A percentile compares a stretch with the other conserved stretches of the same genome.
These are phyloP conservation scores for Trinectes maculatus DNA, from an alignment of 2,113 vertebrate genomes.

Conservation along the genomic window DNA sequence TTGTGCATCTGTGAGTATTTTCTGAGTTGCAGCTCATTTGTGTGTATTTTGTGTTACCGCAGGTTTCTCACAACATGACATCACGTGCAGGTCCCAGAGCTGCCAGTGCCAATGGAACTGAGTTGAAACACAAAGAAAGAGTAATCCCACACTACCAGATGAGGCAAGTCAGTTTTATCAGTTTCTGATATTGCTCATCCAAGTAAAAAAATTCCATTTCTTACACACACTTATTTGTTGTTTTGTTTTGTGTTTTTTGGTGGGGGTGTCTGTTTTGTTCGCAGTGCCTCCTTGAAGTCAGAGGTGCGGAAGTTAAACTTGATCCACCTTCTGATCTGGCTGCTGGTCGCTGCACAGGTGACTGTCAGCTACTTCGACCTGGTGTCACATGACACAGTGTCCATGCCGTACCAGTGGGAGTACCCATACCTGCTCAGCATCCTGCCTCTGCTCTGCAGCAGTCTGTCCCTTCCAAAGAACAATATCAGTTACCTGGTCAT, in stretches of 20 bases:
- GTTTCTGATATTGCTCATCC: not conserved
- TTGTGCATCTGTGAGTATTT: too few relatives aligned
- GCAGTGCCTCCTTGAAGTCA: slow-evolving; percentile 90
- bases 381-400: slow-evolving; percentile 89
- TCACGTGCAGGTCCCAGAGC: slow-evolving; percentile 88
- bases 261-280: slow-evolving; percentile 40
- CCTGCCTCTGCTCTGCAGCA: slow-evolving; percentile 81
- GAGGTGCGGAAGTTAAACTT: slow-evolving; percentile 94
- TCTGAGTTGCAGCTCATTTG: not conserved
- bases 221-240: not conserved
- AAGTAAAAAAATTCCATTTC: not conserved
- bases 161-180: slow-evolving; percentile 79
- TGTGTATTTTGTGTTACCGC: slow-evolving; percentile 7
- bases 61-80: slow-evolving; percentile 83
- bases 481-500: slow-evolving; percentile 98
- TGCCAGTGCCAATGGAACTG: slow-evolving; percentile 87
- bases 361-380: slow-evolving; percentile 87
- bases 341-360: slow-evolving; percentile 90
- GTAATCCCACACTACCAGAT: slow-evolving; percentile 90
- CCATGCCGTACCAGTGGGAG: slow-evolving; percentile 97
- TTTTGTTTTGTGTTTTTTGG: too few relatives aligned
- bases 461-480: slow-evolving; percentile 93
- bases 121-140: slow-evolving; percentile 88
- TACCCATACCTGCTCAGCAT: slow-evolving; percentile 92
- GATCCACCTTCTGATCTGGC: slow-evolving; percentile 90